Evolutionary conservation across 2,797 vertebrate genomes (phyloP).

Genomic region (Poecilia velifera): DNA sequence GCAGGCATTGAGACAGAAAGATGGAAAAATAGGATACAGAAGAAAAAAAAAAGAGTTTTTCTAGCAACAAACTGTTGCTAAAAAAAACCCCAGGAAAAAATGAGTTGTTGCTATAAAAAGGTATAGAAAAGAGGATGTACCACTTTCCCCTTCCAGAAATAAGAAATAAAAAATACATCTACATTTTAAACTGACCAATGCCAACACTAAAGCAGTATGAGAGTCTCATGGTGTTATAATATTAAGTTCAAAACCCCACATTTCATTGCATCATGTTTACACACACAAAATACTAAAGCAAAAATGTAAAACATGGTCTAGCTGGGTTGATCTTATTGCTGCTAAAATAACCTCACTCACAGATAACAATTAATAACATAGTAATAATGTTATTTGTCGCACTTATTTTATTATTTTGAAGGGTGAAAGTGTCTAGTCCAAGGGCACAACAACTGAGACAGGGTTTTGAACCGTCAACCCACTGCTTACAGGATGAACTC

Average conservation of each 20-base stretch:
- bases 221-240: neutral
- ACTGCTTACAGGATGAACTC: no score
- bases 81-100: no score
- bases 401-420: neutral
- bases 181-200: conserved; percentile 43
- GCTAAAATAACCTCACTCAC: neutral
- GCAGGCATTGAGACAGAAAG: conserved; percentile 28
- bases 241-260: neutral
- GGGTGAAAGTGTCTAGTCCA: no score
- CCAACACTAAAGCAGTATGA: conserved; percentile 25
- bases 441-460: no score
- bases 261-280: neutral
- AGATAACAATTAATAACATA: neutral
- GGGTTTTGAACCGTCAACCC: no score
- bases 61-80: neutral
- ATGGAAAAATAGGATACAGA: conserved; percentile 9
- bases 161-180: conserved; percentile 34
- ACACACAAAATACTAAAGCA: neutral
- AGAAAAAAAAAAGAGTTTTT: conserved; percentile 15
- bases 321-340: neutral
- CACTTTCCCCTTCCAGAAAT: conserved; percentile 26
- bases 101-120: no score
- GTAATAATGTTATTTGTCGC: neutral
- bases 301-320: neutral
- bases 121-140: conserved; percentile 21